Conservation (phyloP, 2,797 vertebrate genomes). For the Picus viridis region DNA sequence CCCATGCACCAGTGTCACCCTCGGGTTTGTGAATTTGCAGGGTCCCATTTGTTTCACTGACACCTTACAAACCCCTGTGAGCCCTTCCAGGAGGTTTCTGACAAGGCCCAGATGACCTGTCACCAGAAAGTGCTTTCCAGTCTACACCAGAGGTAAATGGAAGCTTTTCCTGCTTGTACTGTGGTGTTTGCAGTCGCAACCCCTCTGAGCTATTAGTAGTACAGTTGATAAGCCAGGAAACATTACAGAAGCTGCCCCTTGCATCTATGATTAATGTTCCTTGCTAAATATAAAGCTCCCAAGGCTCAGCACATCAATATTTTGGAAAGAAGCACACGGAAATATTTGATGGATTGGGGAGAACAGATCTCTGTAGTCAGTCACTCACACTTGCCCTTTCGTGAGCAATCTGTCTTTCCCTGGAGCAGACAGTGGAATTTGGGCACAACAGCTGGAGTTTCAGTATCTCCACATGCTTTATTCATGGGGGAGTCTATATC, state of each 20-base stretch:
- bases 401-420: constrained; percentile 53
- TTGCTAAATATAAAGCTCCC: constrained; percentile 61
- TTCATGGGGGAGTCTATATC: constrained; percentile 23
- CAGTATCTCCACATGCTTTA: neutral
- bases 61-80: neutral
- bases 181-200: neutral
- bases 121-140: neutral
- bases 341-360: constrained; percentile 39
- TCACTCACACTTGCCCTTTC: constrained; percentile 58
- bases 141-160: neutral
- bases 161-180: neutral
- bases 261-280: constrained; percentile 48
- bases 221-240: neutral
- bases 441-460: constrained; percentile 61
- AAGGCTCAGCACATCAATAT: neutral
- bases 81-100: neutral
- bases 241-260: constrained; percentile 24
- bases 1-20: fast-evolving
- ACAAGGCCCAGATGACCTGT: neutral
- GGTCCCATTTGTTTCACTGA: neutral
- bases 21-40: fast-evolving
- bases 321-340: constrained; percentile 55
- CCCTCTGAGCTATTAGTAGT: constrained; percentile 33
- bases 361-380: constrained; percentile 17
- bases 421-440: constrained; percentile 40